Evolutionary conservation across 2,113 vertebrate genomes (phyloP).

Genomic region (Lophochroa leadbeateri): DNA sequence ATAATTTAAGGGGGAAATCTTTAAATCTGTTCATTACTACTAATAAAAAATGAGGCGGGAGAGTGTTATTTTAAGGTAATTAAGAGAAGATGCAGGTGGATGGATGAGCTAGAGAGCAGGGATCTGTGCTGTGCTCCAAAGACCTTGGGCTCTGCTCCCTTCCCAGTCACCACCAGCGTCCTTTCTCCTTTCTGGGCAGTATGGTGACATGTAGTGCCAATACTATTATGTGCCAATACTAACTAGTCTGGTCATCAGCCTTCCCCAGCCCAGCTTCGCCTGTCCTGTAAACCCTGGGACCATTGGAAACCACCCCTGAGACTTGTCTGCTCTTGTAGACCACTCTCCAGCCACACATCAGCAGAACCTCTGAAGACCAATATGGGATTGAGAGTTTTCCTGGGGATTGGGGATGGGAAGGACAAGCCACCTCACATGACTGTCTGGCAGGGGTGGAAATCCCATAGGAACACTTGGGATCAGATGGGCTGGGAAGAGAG

Average conservation of each 20-base stretch:
- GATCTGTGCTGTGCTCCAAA: neutral
- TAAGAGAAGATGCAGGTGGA: neutral
- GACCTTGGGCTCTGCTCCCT: neutral
- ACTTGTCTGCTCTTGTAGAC: neutral
- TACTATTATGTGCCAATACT: rapidly evolving
- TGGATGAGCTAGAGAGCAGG: neutral
- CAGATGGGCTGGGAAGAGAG: neutral
- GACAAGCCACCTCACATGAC: rapidly evolving
- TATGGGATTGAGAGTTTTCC: rapidly evolving
- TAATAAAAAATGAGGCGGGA: slow-evolving; percentile 57
- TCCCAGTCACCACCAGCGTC: rapidly evolving
- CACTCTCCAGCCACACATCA: neutral
- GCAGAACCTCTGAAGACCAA: neutral
- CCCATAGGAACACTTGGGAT: neutral
- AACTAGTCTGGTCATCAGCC: neutral
- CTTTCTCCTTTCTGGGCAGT: neutral
- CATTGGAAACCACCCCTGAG: rapidly evolving
- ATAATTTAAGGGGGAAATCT: slow-evolving; percentile 68
- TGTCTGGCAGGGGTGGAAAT: neutral
- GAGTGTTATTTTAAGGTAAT: slow-evolving; percentile 54
- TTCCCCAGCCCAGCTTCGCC: neutral
- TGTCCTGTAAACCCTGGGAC: neutral
- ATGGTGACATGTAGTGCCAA: neutral
- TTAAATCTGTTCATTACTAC: slow-evolving; percentile 65
- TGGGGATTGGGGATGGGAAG: neutral